Evolutionary conservation across 2,797 vertebrate genomes (phyloP), one percentile per base, ranked within the genome.

Genomic region (Loris lydekkerianus): DNA sequence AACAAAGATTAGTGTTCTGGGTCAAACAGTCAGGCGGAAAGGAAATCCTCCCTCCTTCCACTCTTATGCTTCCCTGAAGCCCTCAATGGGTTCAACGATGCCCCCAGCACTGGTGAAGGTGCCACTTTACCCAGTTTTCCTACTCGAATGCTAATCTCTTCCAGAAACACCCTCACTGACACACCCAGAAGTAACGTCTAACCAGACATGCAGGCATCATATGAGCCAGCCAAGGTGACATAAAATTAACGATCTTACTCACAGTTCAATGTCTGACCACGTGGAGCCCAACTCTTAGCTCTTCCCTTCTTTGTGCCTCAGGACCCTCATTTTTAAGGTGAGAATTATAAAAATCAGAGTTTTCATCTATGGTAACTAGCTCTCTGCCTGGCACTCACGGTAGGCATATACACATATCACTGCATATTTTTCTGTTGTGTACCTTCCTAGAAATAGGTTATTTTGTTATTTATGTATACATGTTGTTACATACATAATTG

Each of bases 371-470:
- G 13, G 21, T 17, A 34, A 37, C 17, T 10, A 40, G 20, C 46
- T 80, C 84, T 21, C 10, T 87, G 11, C 43, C 34, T 67, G 34
- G 56, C 56, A 93, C 31, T 58, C 4, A 49, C 31, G 13, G 11
- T 11, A 17, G 1, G 17, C 9, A 37, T 0, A 13, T 10, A 29
- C 1, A 31, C 14, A 34, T 11, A 43, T 17, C 5, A 14, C 27
- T 80, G 40, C 65, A 10, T 37, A 76, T 27, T 81, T 40, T 91
- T 18, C 31, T 80, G 0, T 70, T 82, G 29, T 10, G 60, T 31
- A 20, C 60, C 20, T 89, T 9, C 60, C 37, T 14, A 86, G 37
- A 84, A 83, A 86, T 53, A 29, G 20, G 2, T 5, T 31, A 58
- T 61, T 88, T 65, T 31, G 31, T 63, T 75, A 58, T 37, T 65